Base-by-base conservation (phyloP, 2,113 vertebrate species). In the Aleadryas rufinucha region DNA sequence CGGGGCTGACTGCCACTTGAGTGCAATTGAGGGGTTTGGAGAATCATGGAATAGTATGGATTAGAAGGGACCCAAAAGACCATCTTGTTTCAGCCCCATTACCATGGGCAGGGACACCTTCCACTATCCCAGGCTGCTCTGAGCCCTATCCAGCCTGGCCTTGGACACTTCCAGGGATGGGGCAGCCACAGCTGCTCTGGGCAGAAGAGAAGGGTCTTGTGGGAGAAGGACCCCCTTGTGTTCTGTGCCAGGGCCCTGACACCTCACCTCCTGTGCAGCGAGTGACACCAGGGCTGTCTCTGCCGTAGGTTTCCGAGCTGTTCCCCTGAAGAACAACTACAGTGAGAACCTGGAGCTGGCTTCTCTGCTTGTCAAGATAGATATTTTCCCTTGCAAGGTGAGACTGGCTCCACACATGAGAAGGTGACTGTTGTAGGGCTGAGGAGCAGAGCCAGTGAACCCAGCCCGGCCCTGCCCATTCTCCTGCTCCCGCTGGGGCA, bases 251-350 rank as follows among this genome's bases (percentile, higher is more conserved):
- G 70, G 70, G 18, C n/a, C 11, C 37, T 8, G 30, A 27, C 49
- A 12, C 2, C 1, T 42, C 45, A 7, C 7, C 19, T 41, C 18
- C 21, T 47, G 49, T 45, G 56, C 60, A 8, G 5, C 0, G 0
- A 39, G 44, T 93, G 60, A 94, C 2, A 1, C 27, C 6, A 3
- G 37, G 71, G 49, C 92, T 70, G 14, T 64, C 81, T 95, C 77
- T 76, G 57, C 72, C 22, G 0, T 39, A 99, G 99, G 99, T 50
- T 99, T 99, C 94, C 98, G 99, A 94, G 99, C 99, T 2, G 99
- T 99, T 66, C 99, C 99, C 57, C 96, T 99, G 96, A 99, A 99
- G 97, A 99, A 99, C 98, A 99, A 99, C 98, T 99, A 99, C 98
- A 99, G 98, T 0, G 99, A 99, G 96, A 99, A 99, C 87, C 98